Evolutionary conservation across 53 echinoderm and acorn worm genomes (phyloP).

Genomic region (Antedon mediterranea): DNA sequence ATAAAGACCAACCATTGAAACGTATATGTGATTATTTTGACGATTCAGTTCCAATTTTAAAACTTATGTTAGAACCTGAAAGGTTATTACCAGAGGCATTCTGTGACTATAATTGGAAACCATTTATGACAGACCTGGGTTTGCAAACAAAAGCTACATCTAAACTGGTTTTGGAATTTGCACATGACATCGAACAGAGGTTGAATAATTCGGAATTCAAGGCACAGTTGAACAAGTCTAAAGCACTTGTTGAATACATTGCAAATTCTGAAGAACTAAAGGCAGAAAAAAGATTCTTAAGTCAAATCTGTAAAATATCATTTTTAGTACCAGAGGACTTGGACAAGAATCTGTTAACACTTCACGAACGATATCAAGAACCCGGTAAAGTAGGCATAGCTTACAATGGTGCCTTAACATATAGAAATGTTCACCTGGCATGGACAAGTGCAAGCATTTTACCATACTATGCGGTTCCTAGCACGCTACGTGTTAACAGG

Average conservation of each 20-base stretch:
- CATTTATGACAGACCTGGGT: conserved; percentile 15
- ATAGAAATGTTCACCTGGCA: background rate
- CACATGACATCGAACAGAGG: conserved; percentile 1
- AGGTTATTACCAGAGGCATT: background rate
- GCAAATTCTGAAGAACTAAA: background rate
- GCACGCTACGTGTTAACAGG: no score
- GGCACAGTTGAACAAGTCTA: background rate
- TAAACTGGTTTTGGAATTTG: conserved; percentile 15
- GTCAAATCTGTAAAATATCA: background rate
- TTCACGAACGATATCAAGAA: background rate
- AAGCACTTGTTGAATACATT: background rate
- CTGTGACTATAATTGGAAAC: background rate
- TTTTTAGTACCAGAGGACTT: background rate
- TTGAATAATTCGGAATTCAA: background rate
- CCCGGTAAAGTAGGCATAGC: conserved; percentile 5
- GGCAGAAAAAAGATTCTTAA: background rate
- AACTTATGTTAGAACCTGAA: conserved; percentile 6
- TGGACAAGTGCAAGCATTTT: conserved; percentile 28
- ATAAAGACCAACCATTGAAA: background rate
- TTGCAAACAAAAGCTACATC: conserved; percentile 9
- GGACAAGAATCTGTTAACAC: conserved; percentile 1
- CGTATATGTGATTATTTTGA: conserved; percentile 19
- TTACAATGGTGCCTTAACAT: conserved; percentile 9
- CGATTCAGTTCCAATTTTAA: conserved; percentile 12
- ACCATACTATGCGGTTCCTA: conserved; percentile 5